Evolutionary conservation across 2,888 invertebrate genomes (phyloP), one percentile per base, ranked within the genome.

Genomic region (Nasonovia ribisnigri): DNA sequence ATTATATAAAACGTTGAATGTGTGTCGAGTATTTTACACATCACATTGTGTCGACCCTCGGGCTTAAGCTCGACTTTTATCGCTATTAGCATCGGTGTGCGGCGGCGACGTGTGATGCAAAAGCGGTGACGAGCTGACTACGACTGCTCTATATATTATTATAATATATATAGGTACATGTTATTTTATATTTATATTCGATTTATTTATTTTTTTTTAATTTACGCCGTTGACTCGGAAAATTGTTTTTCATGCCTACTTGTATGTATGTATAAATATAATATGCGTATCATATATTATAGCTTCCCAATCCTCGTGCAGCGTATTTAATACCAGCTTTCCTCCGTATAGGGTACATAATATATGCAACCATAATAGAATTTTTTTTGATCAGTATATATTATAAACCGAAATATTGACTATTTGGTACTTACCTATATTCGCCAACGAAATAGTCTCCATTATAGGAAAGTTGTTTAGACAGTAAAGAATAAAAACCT

Each of bases 51-150:
- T 42, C 86, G 36, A 92, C 87, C 86, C 48, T 92, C 54, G 20
- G 51, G 93, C 93, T 93, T 93, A 93, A 93, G 90, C 90, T 86
- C 93, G 93, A 93, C 93, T 93, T 93, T 93, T 90, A 90, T 90
- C 93, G 93, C 48, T 90, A 90, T 84, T 86, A 90, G 86, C 43
- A n/a, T 51, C 42, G 91, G 87, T 60, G 86, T 57, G 88, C 54
- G 54, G 88, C 26, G 43, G 3, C 67, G 67, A 57, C 24, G 36
- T 42, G 91, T 42, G 48, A 20, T 48, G 87, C 51, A 46, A 46
- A 29, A 20, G 51, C 51, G 43, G 43, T 48, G 46, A 90, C 46
- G 54, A 91, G 57, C 26, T 6, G 36, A 11, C 46, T 46, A 77
- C 36, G 77, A 77, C 36, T 36, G 36, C 36, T 77, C 11, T 11